These are phyloP conservation scores for Bradypus variegatus DNA, from an alignment of 2,797 vertebrate genomes.

Conservation along the genomic window DNA sequence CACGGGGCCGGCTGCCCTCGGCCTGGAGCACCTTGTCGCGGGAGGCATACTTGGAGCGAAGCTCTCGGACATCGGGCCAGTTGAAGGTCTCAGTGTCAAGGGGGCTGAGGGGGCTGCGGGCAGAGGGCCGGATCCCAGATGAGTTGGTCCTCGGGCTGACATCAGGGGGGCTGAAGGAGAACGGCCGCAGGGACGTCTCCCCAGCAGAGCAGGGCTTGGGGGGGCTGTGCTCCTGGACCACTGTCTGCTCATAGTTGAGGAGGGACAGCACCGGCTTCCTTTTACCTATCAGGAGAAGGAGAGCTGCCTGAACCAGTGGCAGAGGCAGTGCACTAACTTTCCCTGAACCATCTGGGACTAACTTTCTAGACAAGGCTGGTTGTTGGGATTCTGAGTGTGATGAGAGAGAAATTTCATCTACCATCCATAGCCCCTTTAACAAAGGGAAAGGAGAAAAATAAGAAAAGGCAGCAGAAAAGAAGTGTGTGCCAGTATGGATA, in stretches of 20 bases:
- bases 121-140: conserved; percentile 45
- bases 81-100: conserved; percentile 76
- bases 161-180: conserved; percentile 50
- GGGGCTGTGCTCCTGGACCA: conserved; percentile 69
- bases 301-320: background rate
- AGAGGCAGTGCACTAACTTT: accelerated
- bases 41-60: conserved; percentile 82
- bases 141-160: conserved; percentile 34
- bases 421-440: background rate
- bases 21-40: background rate
- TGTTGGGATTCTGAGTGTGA: background rate
- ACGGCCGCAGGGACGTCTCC: conserved; percentile 61
- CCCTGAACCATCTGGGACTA: background rate
- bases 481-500: no score
- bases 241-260: conserved; percentile 66
- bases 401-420: background rate
- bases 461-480: background rate
- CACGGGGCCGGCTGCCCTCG: conserved; percentile 8
- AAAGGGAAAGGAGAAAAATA: background rate
- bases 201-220: background rate
- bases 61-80: conserved; percentile 90
- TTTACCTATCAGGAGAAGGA: conserved; percentile 72
- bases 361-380: background rate
- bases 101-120: conserved; percentile 77
- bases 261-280: conserved; percentile 71